Percentiles rank a stretch among this genome's conserved stretches.
Conservation (phyloP, 1,140 invertebrate genomes). For the Aphelenchoides fujianensis region DNA sequence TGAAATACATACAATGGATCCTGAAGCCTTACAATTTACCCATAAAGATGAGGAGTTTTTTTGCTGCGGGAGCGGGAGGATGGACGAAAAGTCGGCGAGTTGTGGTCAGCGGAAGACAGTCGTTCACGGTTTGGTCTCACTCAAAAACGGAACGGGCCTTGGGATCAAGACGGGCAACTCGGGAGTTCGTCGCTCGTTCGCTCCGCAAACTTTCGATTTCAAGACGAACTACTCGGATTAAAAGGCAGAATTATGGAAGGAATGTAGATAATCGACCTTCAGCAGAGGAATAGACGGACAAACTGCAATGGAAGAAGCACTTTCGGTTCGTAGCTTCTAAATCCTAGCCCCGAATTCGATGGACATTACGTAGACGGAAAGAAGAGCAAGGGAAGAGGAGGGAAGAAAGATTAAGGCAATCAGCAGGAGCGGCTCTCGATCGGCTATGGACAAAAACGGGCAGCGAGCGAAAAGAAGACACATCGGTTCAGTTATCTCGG, state of each 20-base stretch:
- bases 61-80: no score
- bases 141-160: no score
- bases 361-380: no score
- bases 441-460: not conserved
- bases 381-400: no score
- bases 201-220: not conserved
- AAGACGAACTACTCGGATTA: not conserved
- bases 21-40: conserved; percentile 2
- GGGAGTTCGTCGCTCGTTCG: not conserved
- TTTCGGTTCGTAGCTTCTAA: not conserved
- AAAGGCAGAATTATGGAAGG: not conserved
- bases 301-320: no score
- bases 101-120: not conserved
- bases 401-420: conserved; percentile 2
- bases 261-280: no score
- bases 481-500: conserved; percentile 2
- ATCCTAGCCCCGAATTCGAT: not conserved
- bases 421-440: not conserved
- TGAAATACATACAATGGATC: not conserved
- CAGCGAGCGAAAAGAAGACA: no score
- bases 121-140: not conserved
- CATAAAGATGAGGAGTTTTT: conserved; percentile 3
- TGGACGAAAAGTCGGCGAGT: no score
- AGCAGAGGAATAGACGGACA: no score
- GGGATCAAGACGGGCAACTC: no score